Conservation (phyloP, 1,140 invertebrate species). For the Eciton burchellii region DNA sequence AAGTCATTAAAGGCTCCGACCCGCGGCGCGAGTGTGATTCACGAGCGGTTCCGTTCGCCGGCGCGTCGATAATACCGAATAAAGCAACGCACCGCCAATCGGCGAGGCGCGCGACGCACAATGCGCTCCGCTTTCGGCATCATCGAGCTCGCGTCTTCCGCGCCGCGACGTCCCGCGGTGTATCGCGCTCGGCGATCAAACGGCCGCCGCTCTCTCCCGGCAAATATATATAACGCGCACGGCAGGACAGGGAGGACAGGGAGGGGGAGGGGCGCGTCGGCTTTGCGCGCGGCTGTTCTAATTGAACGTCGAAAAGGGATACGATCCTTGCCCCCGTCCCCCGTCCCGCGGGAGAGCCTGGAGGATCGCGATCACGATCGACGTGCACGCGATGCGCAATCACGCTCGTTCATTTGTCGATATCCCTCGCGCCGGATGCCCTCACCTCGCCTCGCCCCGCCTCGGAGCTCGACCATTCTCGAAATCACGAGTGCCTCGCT, state of each 20-base stretch:
- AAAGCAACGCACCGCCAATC: too few species aligned
- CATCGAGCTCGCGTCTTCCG: background rate
- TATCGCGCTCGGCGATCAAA: slow-evolving; percentile 22
- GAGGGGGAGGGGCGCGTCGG: too few species aligned
- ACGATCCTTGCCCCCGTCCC: slow-evolving; percentile 32
- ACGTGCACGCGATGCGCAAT: slow-evolving; percentile 66
- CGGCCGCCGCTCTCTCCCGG: background rate
- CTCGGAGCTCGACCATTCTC: slow-evolving; percentile 45
- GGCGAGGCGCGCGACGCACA: too few species aligned
- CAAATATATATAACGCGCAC: slow-evolving; percentile 3
- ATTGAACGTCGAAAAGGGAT: slow-evolving; percentile 57
- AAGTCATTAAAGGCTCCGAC: slow-evolving; percentile 41
- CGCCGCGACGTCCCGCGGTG: background rate
- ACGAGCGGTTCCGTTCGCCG: background rate
- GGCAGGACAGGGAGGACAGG: too few species aligned
- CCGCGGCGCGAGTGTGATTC: slow-evolving; percentile 50
- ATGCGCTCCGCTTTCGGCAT: too few species aligned
- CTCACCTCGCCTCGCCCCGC: slow-evolving; percentile 37
- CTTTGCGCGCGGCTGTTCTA: slow-evolving; percentile 33
- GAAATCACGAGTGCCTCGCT: slow-evolving; percentile 23
- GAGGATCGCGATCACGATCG: slow-evolving; percentile 55
- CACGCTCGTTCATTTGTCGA: slow-evolving; percentile 38
- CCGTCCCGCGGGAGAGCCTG: slow-evolving; percentile 30
- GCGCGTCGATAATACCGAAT: slow-evolving; percentile 44
- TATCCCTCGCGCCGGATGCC: slow-evolving; percentile 43